Evolutionary conservation across 2,113 vertebrate species (phyloP), one percentile per base, ranked within the genome.

Genomic region (Panthera tigris): DNA sequence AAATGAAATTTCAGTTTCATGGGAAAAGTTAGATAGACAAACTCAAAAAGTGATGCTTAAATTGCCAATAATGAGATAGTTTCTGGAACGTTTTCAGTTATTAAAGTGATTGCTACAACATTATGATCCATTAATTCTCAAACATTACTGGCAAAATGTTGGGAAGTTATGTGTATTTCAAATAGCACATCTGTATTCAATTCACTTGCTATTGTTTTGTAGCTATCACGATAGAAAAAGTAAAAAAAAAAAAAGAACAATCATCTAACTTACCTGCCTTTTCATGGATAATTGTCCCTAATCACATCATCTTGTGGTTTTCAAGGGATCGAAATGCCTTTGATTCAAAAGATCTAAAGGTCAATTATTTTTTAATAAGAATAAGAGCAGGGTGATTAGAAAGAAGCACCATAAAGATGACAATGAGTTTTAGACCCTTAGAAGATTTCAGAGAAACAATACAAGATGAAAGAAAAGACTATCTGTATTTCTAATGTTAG

Each of bases 1-100:
- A 87, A 96, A 84, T 27, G 13, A 36, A 95, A 87, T 83, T 65
- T 69, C 66, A 81, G 48, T 68, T 91, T 39, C 45, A 55, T 29
- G n/a, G 27, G 63, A 66, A 94, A 94, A 94, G 21, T 48, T 55
- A 68, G 31, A 88, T 79, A 52, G 82, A 74, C 31, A 79, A 91
- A 78, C 5, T 65, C 55, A 83, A 82, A 94, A 91, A 25, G 88
- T n/a, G 16, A 82, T 74, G 63, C 39, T 96, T 94, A 82, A 94
- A 73, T 61, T 84, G 45, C 48, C 41, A 84, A 50, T 52, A 81
- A 91, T 76, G 23, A 87, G 76, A 50, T 36, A 82, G 41, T 57
- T 50, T 65, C 19, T 15, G 76, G 12, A 33, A 88, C 27, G 15
- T 83, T 97, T 91, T 90, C 23, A 68, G 50, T 33, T 86, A 57